These are phyloP conservation scores for Melanotaenia boesemani DNA, from an alignment of 2,797 vertebrate species.

Conservation along the genomic window DNA sequence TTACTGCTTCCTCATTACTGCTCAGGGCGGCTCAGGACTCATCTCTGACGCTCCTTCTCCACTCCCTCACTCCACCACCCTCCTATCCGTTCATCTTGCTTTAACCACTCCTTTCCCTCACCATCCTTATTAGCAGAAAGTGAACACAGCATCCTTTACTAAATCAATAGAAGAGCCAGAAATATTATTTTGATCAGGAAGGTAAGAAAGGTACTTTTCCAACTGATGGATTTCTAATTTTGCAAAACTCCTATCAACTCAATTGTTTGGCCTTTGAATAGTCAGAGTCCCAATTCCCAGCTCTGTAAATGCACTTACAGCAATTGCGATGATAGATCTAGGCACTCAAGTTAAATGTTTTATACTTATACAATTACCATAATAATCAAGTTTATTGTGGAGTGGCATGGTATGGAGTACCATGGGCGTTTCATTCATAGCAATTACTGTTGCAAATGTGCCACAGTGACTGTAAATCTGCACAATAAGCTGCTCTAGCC, in stretches of 20 bases:
- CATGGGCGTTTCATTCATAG: slow-evolving; percentile 63
- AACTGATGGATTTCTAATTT: slow-evolving; percentile 74
- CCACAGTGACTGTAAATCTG: slow-evolving; percentile 69
- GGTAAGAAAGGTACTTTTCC: slow-evolving; percentile 63
- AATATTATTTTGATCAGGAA: slow-evolving; percentile 76
- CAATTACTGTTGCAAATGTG: slow-evolving; percentile 77
- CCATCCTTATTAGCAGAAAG: slow-evolving; percentile 45
- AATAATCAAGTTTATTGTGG: slow-evolving; percentile 82
- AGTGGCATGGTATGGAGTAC: slow-evolving; percentile 69
- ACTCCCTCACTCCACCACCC: slow-evolving; percentile 46
- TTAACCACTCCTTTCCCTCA: slow-evolving; percentile 47
- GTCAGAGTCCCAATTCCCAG: slow-evolving; percentile 59
- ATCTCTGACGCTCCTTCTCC: slow-evolving; percentile 66
- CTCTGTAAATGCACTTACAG: slow-evolving; percentile 62
- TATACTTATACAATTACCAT: slow-evolving; percentile 81
- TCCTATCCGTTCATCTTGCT: slow-evolving; percentile 60
- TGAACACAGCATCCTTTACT: slow-evolving; percentile 32
- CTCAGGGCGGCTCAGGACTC: slow-evolving; percentile 77
- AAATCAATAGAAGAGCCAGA: slow-evolving; percentile 79
- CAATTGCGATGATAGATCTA: slow-evolving; percentile 75
- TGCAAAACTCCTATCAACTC: slow-evolving; percentile 59
- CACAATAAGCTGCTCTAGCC: slow-evolving; percentile 73
- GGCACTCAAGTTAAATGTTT: slow-evolving; percentile 71
- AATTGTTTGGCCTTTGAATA: slow-evolving; percentile 59
- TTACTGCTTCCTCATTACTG: slow-evolving; percentile 86